These are phyloP conservation scores for Bolinopsis microptera DNA, from an alignment of 37 sponge, comb jelly and placozoan species.

Conservation along the genomic window DNA sequence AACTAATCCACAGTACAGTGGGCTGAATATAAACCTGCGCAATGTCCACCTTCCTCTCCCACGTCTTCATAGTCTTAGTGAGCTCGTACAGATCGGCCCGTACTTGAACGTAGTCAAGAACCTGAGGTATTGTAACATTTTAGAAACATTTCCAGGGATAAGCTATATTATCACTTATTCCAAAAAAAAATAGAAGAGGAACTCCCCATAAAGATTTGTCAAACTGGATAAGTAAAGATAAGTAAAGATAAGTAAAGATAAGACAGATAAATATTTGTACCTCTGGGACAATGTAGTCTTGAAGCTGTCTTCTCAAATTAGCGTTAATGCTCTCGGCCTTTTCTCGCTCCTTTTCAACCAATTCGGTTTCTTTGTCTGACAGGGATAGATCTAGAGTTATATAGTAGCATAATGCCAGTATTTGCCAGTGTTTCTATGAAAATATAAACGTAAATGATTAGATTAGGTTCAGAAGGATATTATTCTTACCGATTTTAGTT, in stretches of 20 bases:
- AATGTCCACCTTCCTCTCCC: constrained; percentile 97
- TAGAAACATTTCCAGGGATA: background rate
- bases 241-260: background rate
- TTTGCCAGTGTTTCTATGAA: too few species aligned
- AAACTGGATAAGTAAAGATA: background rate
- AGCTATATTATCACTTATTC: too few species aligned
- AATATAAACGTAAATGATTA: too few species aligned
- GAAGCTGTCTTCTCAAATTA: constrained; percentile 74
- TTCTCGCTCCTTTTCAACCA: constrained; percentile 75
- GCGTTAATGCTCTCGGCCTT: constrained; percentile 81
- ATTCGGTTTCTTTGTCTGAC: constrained; percentile 44
- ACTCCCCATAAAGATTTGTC: background rate
- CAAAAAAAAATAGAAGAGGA: background rate
- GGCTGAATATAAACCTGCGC: too few species aligned
- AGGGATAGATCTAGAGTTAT: too few species aligned
- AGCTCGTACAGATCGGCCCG: constrained; percentile 85
- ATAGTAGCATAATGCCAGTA: too few species aligned
- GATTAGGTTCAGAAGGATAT: too few species aligned
- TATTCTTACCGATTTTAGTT: constrained; percentile 69
- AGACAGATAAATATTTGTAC: too few species aligned
- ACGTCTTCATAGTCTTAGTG: constrained; percentile 76
- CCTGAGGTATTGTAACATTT: constrained; percentile 68
- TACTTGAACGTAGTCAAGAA: constrained; percentile 93
- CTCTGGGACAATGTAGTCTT: constrained; percentile 92
- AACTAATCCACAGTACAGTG: too few species aligned